Evolutionary conservation across 2,797 vertebrate genomes (phyloP), one percentile per base, ranked within the genome.

Genomic region (Mormyrops boulengeri): DNA sequence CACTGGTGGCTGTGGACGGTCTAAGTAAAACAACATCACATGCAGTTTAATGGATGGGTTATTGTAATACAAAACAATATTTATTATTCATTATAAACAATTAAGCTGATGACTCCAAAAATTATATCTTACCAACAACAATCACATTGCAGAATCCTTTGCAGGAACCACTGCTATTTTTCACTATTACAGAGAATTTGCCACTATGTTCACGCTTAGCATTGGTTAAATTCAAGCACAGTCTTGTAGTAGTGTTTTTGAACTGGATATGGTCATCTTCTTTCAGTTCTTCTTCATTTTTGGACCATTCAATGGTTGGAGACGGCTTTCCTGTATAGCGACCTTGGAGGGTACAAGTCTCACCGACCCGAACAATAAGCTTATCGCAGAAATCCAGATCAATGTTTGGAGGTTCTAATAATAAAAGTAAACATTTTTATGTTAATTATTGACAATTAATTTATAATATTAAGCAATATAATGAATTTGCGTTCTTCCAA

Each of bases 351-450:
- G 94, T 96, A 93, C 98, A 99, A 88, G 95, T 92, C 94, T 99
- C 97, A 80, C 98, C 99, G 91, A 99, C 97, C 90, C 98, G 97
- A 91, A 99, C 94, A 90, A 96, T 94, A 89, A 98, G 93, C 90
- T 96, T 98, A 87, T 99, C 99, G 93, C 97, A 96, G 94, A 98
- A 98, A 93, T 98, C 97, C 90, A 99, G 95, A 80, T 99, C 97
- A 94, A 99, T 96, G 3, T 92, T 94, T 17, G 99, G 98, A 55
- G 99, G 99, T 95, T 97, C 99, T 99, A 93, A 91, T 94, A 66
- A 49, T 38, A 6, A 26, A 30, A 60, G 49, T 57, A 66, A 30
- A 19, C 11, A 82, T 44, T 47, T n/a, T 41, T 12, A 52, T 26
- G 34, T 85, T 7, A 89, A 55, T 89, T 8, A 60, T 88, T 52